Conservation (phyloP, 2,888 invertebrate genomes). For the Emmelina monodactyla region DNA sequence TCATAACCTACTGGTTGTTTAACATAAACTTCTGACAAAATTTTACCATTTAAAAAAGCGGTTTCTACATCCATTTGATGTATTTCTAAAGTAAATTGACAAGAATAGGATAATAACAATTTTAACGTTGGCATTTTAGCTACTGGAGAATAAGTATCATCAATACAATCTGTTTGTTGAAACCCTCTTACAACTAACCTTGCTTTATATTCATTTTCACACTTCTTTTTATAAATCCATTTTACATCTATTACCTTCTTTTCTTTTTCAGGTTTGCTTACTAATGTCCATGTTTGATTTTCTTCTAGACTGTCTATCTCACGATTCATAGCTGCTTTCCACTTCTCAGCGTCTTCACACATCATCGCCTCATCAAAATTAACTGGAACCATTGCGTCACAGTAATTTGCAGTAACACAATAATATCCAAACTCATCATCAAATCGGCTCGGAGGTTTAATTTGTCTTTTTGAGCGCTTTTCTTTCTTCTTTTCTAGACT, state of each 20-base stretch:
- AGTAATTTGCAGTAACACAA: slow-evolving; percentile 20
- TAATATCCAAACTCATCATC: slow-evolving; percentile 14
- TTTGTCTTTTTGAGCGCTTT: slow-evolving; percentile 12
- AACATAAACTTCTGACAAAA: slow-evolving; percentile 20
- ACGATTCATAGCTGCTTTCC: slow-evolving; percentile 21
- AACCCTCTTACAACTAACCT: slow-evolving; percentile 14
- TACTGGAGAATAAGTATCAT: slow-evolving; percentile 18
- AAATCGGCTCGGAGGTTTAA: slow-evolving; percentile 12
- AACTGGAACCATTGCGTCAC: slow-evolving; percentile 19
- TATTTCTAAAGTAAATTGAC: slow-evolving; percentile 17
- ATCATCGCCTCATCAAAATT: slow-evolving; percentile 23
- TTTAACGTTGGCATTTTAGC: slow-evolving; percentile 25
- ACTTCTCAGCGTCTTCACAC: slow-evolving; percentile 17
- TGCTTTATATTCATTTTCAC: slow-evolving; percentile 17
- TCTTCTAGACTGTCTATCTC: slow-evolving; percentile 22
- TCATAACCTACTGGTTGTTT: slow-evolving; percentile 23
- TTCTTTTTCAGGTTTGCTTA: slow-evolving; percentile 19
- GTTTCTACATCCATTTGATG: slow-evolving; percentile 21
- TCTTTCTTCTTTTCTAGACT: slow-evolving; percentile 11
- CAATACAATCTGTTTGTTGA: slow-evolving; percentile 13
- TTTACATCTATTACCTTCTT: slow-evolving; percentile 23
- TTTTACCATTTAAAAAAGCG: slow-evolving; percentile 20
- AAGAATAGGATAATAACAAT: slow-evolving; percentile 21
- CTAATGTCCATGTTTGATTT: slow-evolving; percentile 25
- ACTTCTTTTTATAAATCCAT: slow-evolving; percentile 23